Percentiles rank a stretch among this genome's conserved stretches.
These are phyloP conservation scores for Timema podura DNA, from an alignment of 2,888 invertebrate genomes.

Conservation along the genomic window DNA sequence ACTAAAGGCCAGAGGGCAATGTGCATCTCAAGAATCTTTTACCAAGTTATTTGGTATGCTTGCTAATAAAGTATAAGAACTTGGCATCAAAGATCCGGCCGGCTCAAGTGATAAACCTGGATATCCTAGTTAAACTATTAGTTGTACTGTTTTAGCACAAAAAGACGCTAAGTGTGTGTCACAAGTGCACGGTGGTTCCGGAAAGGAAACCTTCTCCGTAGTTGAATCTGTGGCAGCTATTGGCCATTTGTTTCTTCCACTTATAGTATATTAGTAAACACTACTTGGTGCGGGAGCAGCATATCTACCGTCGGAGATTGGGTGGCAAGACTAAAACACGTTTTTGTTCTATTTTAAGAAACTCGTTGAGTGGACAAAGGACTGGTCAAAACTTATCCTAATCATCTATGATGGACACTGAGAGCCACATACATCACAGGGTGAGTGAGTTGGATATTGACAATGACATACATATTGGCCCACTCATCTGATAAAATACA, in stretches of 20 bases:
- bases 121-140: conserved; percentile 9
- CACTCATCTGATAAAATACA: conserved; percentile 10
- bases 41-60: conserved; percentile 2
- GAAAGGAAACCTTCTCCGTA: conserved; percentile 15
- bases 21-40: conserved; percentile 5
- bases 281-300: conserved; percentile 9
- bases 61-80: conserved; percentile 8
- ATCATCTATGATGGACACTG: conserved; percentile 10
- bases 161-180: conserved; percentile 13
- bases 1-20: conserved; percentile 2
- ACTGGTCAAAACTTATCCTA: conserved; percentile 7
- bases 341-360: conserved; percentile 9
- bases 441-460: conserved; percentile 12
- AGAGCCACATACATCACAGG: conserved; percentile 1
- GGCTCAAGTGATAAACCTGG: conserved; percentile 10
- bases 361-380: conserved; percentile 6
- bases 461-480: conserved; percentile 12
- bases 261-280: conserved; percentile 6
- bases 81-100: conserved; percentile 12
- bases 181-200: conserved; percentile 7
- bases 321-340: conserved; percentile 1
- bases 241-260: conserved; percentile 12
- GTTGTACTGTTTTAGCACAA: background rate
- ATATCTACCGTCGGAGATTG: background rate
- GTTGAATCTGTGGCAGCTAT: conserved; percentile 10